A percentile compares a stretch with the other conserved stretches of the same genome.
Conservation (phyloP, 1,140 invertebrate genomes). For the Acromyrmex charruanus region DNA sequence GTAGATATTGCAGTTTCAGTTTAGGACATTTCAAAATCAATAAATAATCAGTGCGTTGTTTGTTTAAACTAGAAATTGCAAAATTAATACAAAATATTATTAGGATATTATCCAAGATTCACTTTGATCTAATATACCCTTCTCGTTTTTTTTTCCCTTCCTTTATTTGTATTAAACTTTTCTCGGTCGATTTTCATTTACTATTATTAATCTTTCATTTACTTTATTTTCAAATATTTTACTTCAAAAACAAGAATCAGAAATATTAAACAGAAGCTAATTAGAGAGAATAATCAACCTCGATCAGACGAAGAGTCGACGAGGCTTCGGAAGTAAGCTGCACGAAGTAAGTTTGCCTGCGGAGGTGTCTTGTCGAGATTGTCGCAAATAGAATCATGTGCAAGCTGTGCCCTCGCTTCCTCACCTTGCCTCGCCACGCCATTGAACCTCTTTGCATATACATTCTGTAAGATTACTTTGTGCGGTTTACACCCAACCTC, state of each 20-base stretch:
- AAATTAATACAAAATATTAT: too few species aligned
- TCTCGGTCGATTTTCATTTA: too few species aligned
- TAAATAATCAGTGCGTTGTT: too few species aligned
- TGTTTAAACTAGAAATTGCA: too few species aligned
- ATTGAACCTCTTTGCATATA: constrained; percentile 87
- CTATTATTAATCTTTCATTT: not conserved
- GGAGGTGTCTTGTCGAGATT: constrained; percentile 83
- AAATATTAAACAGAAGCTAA: constrained; percentile 31
- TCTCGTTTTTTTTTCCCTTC: too few species aligned
- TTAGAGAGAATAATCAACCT: constrained; percentile 34
- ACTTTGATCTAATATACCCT: too few species aligned
- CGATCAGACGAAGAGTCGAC: constrained; percentile 62
- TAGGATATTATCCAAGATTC: too few species aligned
- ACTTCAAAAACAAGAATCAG: not conserved
- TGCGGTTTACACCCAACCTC: constrained; percentile 85
- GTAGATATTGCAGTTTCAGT: too few species aligned
- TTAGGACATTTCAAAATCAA: too few species aligned
- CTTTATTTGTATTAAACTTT: too few species aligned
- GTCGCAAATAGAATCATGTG: constrained; percentile 82
- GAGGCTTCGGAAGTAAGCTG: constrained; percentile 68
- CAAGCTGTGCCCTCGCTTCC: constrained; percentile 83
- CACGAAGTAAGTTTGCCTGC: constrained; percentile 78
- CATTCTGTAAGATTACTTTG: constrained; percentile 87
- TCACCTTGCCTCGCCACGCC: constrained; percentile 54
- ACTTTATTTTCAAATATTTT: not conserved